Evolutionary conservation across 2,113 vertebrate genomes (phyloP).

Genomic region (Fukomys damarensis): DNA sequence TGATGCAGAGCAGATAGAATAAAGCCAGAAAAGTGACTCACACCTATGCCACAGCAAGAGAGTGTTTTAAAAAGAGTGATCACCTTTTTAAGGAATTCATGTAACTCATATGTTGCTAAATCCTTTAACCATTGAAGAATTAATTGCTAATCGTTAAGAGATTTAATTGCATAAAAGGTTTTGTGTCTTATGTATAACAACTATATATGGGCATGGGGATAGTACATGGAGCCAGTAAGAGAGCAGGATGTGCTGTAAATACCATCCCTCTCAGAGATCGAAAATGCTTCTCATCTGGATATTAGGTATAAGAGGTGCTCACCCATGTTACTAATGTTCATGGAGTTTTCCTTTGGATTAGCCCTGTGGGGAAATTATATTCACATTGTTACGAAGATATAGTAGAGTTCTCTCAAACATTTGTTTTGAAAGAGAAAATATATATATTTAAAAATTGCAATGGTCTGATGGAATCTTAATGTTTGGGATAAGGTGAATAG

Average conservation of each 20-base stretch:
- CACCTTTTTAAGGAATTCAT: neutral
- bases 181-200: neutral
- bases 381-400: neutral
- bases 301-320: too few relatives aligned
- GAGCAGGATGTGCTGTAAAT: neutral
- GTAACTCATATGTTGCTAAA: neutral
- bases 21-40: neutral
- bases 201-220: accelerated
- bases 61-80: neutral
- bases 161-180: neutral
- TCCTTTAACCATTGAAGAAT: neutral
- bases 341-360: neutral
- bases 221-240: neutral
- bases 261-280: accelerated
- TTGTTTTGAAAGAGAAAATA: neutral
- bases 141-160: neutral
- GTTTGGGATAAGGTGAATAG: neutral
- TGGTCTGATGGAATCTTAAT: neutral
- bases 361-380: neutral
- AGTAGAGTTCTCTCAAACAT: neutral
- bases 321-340: neutral
- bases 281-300: neutral
- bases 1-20: neutral
- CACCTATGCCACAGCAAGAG: neutral
- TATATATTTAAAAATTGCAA: neutral